A percentile compares a stretch with the other conserved stretches of the same genome.
Conservation (phyloP, 2,113 vertebrate genomes). For the Upupa epops region DNA sequence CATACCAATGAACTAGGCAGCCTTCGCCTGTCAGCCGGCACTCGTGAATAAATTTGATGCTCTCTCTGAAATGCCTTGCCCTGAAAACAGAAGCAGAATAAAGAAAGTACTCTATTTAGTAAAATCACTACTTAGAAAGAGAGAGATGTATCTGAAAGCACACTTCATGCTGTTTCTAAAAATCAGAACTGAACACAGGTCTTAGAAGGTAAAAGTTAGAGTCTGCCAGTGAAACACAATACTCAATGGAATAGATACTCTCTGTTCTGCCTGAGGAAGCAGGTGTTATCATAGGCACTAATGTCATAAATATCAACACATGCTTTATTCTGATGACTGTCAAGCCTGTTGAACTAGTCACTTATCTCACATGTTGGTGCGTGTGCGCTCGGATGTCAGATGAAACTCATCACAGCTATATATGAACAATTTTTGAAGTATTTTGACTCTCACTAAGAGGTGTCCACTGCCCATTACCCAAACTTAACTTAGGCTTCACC, state of each 20-base stretch:
- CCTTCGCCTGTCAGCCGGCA: constrained; percentile 88
- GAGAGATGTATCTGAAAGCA: constrained; percentile 18
- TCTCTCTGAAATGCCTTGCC: constrained; percentile 92
- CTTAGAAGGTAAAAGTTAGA: not conserved
- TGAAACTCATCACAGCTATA: not conserved
- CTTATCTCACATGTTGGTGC: not conserved
- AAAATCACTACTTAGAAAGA: constrained; percentile 30
- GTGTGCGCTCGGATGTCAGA: not conserved
- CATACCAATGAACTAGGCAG: constrained; percentile 93
- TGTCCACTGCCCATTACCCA: not conserved
- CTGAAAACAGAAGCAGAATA: constrained; percentile 71
- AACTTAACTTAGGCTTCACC: not conserved
- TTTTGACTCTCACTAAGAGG: not conserved
- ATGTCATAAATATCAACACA: not conserved
- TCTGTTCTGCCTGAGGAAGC: not conserved
- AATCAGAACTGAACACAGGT: not conserved
- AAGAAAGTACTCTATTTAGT: constrained; percentile 46
- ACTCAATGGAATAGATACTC: not conserved
- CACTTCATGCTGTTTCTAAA: not conserved
- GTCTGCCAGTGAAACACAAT: not conserved
- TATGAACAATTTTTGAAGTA: not conserved
- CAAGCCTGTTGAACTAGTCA: not conserved
- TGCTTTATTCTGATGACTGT: not conserved
- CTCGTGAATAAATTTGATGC: constrained; percentile 93
- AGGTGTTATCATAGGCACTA: not conserved